These are phyloP conservation scores for Helicoverpa zea DNA, from an alignment of 1,140 invertebrate genomes.

Conservation along the genomic window DNA sequence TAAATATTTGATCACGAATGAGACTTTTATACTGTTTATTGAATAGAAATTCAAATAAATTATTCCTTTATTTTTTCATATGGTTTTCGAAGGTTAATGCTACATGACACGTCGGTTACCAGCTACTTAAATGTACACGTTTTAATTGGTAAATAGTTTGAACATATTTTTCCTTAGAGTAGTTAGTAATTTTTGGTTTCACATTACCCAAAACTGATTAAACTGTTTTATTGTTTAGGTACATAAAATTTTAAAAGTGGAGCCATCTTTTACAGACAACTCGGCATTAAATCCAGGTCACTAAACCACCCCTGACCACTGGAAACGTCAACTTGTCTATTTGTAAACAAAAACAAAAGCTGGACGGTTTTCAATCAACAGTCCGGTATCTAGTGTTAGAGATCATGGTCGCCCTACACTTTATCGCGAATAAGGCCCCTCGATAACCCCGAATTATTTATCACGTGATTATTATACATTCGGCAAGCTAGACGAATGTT, in stretches of 20 bases:
- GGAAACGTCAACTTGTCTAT: neutral
- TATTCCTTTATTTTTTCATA: neutral
- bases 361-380: conserved; percentile 26
- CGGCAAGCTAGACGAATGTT: conserved; percentile 53
- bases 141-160: too few relatives aligned
- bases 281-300: conserved; percentile 1
- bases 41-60: neutral
- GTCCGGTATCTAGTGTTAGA: conserved; percentile 31
- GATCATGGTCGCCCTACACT: conserved; percentile 61
- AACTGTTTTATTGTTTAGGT: neutral
- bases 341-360: conserved; percentile 37
- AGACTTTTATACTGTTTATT: neutral
- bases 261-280: too few relatives aligned
- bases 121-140: too few relatives aligned
- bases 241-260: neutral
- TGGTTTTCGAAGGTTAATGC: neutral
- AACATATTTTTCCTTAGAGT: too few relatives aligned
- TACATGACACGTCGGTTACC: neutral
- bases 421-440: conserved; percentile 75
- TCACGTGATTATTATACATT: conserved; percentile 76
- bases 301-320: conserved; percentile 12
- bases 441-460: conserved; percentile 85
- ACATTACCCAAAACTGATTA: neutral
- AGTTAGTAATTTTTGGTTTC: neutral
- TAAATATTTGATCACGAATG: too few relatives aligned